These are phyloP conservation scores for Indicator maculatus DNA, from an alignment of 2,113 vertebrate genomes.

Conservation along the genomic window DNA sequence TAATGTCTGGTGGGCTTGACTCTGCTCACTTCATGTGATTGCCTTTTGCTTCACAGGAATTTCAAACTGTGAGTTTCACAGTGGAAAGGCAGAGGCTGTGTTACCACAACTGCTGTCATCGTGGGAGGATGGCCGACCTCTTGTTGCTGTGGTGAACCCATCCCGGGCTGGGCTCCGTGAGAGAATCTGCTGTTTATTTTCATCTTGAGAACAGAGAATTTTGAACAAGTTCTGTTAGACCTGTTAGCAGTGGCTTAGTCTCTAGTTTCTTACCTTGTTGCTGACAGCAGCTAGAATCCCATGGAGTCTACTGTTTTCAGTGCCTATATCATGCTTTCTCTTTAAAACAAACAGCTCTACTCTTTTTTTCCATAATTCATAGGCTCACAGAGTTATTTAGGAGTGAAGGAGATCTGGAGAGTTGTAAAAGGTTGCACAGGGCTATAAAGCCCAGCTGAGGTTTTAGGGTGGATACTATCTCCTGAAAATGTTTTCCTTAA, in stretches of 20 bases:
- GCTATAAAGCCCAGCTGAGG: neutral
- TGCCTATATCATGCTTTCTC: neutral
- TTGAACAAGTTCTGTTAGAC: neutral
- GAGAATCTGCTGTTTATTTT: conserved; percentile 33
- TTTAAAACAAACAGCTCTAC: neutral
- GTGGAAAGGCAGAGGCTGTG: conserved; percentile 79
- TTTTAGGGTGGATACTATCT: neutral
- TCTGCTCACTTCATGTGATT: neutral
- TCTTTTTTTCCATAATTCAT: neutral
- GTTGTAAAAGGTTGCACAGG: neutral
- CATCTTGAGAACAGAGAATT: neutral
- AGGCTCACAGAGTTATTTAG: neutral
- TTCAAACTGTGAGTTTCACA: conserved; percentile 82
- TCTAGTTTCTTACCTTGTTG: neutral
- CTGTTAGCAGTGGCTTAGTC: neutral
- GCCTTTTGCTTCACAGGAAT: conserved; percentile 61
- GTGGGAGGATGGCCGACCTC: conserved; percentile 52
- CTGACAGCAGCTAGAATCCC: neutral
- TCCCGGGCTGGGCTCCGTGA: conserved; percentile 78
- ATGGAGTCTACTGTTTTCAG: neutral
- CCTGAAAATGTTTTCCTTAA: neutral
- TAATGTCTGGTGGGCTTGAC: neutral
- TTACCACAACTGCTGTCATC: conserved; percentile 76
- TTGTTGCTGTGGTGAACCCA: conserved; percentile 84
- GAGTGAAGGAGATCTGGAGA: neutral